phyloP scores from a whole-genome alignment of 1,140 invertebrate genomes.

The Condylostylus longicornis region DNA sequence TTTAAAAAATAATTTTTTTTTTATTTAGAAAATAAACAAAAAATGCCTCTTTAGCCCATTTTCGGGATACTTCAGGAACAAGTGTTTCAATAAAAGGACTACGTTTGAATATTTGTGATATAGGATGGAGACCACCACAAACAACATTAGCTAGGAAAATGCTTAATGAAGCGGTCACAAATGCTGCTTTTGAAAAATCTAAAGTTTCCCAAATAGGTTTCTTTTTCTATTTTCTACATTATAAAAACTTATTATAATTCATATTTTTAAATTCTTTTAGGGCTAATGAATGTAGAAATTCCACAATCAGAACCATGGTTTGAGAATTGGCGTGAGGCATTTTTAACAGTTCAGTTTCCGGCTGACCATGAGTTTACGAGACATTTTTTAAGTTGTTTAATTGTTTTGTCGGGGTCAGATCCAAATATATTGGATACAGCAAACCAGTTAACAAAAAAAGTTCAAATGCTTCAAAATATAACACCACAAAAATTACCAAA shows the following conservation, averaged over 20 bases:
- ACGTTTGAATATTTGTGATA: constrained; percentile 66
- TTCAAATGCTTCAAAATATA: constrained; percentile 61
- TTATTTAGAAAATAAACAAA: not conserved
- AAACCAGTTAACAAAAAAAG: constrained; percentile 56
- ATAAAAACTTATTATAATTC: not conserved
- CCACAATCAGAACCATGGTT: constrained; percentile 82
- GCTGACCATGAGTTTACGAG: constrained; percentile 92
- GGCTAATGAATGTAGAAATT: constrained; percentile 39
- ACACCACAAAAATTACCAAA: constrained; percentile 65
- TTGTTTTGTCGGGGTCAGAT: constrained; percentile 71
- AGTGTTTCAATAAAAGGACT: constrained; percentile 58
- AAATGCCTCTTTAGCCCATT: constrained; percentile 56
- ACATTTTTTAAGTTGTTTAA: constrained; percentile 80
- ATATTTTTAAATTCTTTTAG: constrained; percentile 13
- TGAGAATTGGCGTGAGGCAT: constrained; percentile 86
- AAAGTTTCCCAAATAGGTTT: constrained; percentile 36
- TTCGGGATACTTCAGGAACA: constrained; percentile 67
- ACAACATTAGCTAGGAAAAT: constrained; percentile 69
- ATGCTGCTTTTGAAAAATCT: constrained; percentile 49
- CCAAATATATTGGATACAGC: constrained; percentile 65
- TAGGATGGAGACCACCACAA: constrained; percentile 64
- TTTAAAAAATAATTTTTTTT: not conserved
- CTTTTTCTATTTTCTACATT: constrained; percentile 5
- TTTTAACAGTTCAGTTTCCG: constrained; percentile 74
- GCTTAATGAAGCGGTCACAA: constrained; percentile 71